Base-by-base conservation (phyloP, 2,888 invertebrate species). In the Pteria penguin region DNA sequence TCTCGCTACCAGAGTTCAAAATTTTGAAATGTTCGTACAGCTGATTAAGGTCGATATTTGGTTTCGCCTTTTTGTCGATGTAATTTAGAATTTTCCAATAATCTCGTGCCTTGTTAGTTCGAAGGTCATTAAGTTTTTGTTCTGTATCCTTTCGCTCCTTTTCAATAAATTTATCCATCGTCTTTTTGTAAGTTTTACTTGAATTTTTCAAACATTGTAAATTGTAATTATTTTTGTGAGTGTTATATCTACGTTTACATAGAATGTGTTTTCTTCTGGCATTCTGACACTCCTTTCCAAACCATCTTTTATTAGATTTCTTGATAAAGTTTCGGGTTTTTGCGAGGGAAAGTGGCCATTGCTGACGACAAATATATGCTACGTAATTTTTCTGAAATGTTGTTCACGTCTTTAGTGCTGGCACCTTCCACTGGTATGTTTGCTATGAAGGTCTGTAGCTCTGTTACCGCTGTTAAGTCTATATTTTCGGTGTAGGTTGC, bases 221-320 rank as follows among this genome's bases (percentile, higher is more conserved):
- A 14, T 36, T 36, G 45, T 36, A 36, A 5, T 36, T 14, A 36
- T 36, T 36, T 36, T 36, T 36, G 45, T 36, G 5, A 36, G 14
- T 18, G 2, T 71, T 24, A 27, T 71, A 70, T 22, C 27, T 32
- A 27, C 62, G 60, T 55, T 60, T 65, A 52, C 57, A 57, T 27
- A 26, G 8, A 60, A 52, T 63, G 24, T 74, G 73, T 60, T 67
- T 73, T 18, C 36, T 22, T 55, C 77, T 27, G 22, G 67, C 66
- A n/a, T 36, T 63, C 57, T 74, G 32, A 65, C 78, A 78, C 22
- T 66, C 60, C 14, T 69, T 66, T 45, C 69, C 71, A 57, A 79
- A 79, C 75, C 68, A 75, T 18, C 61, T 54, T 75, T 67, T 75
- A 8, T 63, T 31, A 31, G 22, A 24, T 31, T 55, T 55, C 1